Percentiles rank a stretch among this genome's conserved stretches.
These are phyloP conservation scores for Zygaena filipendulae DNA, from an alignment of 2,888 invertebrate species.

Conservation along the genomic window DNA sequence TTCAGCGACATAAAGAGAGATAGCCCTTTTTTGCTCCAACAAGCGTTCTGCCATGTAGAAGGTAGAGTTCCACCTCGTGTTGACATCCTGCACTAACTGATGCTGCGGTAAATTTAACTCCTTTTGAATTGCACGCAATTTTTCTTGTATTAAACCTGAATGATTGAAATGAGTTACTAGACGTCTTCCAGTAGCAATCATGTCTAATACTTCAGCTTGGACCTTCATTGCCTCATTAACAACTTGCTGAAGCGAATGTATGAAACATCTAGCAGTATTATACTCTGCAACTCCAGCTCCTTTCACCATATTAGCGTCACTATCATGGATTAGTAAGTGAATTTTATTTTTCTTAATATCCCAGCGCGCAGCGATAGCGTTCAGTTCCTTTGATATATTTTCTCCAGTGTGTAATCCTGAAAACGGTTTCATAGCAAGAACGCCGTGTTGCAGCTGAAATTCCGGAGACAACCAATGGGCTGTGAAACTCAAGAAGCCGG, in stretches of 20 bases:
- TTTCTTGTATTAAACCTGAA: conserved; percentile 13
- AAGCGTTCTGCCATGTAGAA: conserved; percentile 19
- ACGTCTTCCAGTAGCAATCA: conserved; percentile 20
- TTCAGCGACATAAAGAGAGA: conserved; percentile 17
- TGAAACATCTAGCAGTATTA: conserved; percentile 22
- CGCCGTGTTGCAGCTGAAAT: conserved; percentile 13
- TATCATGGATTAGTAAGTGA: conserved; percentile 23
- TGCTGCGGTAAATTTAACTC: conserved; percentile 22
- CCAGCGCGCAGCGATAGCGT: conserved; percentile 20
- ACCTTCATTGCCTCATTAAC: conserved; percentile 20
- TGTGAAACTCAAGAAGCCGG: conserved; percentile 15
- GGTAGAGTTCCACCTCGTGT: conserved; percentile 20
- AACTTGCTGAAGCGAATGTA: conserved; percentile 21
- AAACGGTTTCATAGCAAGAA: conserved; percentile 18
- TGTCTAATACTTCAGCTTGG: conserved; percentile 19
- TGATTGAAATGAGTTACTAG: conserved; percentile 20
- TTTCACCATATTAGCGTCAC: conserved; percentile 23
- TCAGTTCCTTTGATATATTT: conserved; percentile 24
- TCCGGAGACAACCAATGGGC: conserved; percentile 5
- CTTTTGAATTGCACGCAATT: conserved; percentile 18
- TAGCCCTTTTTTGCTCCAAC: conserved; percentile 20
- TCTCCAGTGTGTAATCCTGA: conserved; percentile 17
- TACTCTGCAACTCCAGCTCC: conserved; percentile 18
- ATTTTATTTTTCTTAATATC: conserved; percentile 21
- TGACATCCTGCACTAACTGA: conserved; percentile 20